Evolutionary conservation across 1,140 invertebrate species (phyloP), one percentile per base, ranked within the genome.

Genomic region (Camponotus floridanus): DNA sequence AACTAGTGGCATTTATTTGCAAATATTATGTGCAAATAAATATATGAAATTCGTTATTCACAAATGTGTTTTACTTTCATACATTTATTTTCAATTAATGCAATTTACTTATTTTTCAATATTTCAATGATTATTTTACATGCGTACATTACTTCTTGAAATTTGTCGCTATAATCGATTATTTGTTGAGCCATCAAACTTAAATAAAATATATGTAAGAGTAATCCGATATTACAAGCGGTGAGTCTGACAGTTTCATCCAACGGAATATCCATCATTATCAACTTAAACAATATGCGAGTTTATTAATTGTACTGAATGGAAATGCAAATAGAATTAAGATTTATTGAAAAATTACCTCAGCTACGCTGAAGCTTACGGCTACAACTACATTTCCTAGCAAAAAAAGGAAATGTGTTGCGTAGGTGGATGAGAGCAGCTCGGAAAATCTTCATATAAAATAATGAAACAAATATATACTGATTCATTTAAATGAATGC

Each of bases 61-160:
- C n/a, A 2, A 76, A 11, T 13, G 0, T 1, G 3, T 31, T 31
- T 18, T 18, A 7, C 18, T 42, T 3, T 61, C 3, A 39, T 39
- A 39, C 3, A 39, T 39, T 39, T 39, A 1, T 26, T 39, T 39
- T 39, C 2, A 39, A 39, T 39, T 39, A 39, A 39, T 3, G 3
- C 36, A 39, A 39, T 39, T 26, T 13, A 3, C 4, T 15, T 0
- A 4, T 51, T 51, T 51, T 51, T 51, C 3, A 2, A 9, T n/a
- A 6, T 13, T 42, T 48, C 51, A 11, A 42, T 15, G 1, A 2
- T 31, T 39, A 26, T 55, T 18, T 1, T 1, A 31, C n/a, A 76
- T 64, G 2, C 81, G 9, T 64, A 83, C 79, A 83, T 73, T 36
- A 61, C 51, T 33, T 21, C n/a, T 5, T 73, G 79, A n/a, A 83